phyloP scores from a whole-genome alignment of 2,113 vertebrate species.

The Perca fluviatilis region DNA sequence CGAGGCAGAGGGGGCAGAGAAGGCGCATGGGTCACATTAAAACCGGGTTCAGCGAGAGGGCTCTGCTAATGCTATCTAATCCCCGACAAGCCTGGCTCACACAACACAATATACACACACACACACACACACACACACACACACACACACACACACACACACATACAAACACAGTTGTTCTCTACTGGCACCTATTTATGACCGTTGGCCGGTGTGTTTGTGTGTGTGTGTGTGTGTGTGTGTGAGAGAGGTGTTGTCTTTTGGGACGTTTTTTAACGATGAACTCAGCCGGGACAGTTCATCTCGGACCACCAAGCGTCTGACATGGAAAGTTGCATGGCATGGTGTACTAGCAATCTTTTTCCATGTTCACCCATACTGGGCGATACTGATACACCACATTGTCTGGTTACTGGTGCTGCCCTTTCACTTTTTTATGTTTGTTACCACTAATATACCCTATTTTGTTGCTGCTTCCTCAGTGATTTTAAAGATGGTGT shows the following conservation, averaged over 20 bases:
- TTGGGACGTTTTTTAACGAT: too few relatives aligned
- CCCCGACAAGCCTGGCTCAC: slow-evolving; percentile 58
- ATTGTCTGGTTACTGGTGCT: background rate
- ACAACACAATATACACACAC: slow-evolving; percentile 1
- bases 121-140: too few relatives aligned
- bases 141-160: slow-evolving; percentile 28
- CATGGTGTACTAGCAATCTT: slow-evolving; percentile 18
- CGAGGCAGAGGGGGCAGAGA: slow-evolving; percentile 46
- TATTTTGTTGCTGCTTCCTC: background rate
- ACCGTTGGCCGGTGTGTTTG: slow-evolving; percentile 25
- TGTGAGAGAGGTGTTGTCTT: slow-evolving; percentile 38
- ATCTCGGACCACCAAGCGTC: slow-evolving; percentile 48
- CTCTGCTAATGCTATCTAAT: slow-evolving; percentile 71
- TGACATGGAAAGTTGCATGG: slow-evolving; percentile 65
- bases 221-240: background rate
- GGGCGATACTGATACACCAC: slow-evolving; percentile 3
- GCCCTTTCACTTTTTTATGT: background rate
- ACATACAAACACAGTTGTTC: slow-evolving; percentile 21
- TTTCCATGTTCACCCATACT: slow-evolving; percentile 47
- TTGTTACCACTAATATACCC: background rate
- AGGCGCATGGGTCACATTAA: slow-evolving; percentile 76
- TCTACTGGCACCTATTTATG: slow-evolving; percentile 61
- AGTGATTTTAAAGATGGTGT: slow-evolving; percentile 1
- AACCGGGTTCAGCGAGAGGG: slow-evolving; percentile 77
- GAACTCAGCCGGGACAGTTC: too few relatives aligned